Evolutionary conservation across 2,797 vertebrate genomes (phyloP).

Genomic region (Phoeniculus purpureus): DNA sequence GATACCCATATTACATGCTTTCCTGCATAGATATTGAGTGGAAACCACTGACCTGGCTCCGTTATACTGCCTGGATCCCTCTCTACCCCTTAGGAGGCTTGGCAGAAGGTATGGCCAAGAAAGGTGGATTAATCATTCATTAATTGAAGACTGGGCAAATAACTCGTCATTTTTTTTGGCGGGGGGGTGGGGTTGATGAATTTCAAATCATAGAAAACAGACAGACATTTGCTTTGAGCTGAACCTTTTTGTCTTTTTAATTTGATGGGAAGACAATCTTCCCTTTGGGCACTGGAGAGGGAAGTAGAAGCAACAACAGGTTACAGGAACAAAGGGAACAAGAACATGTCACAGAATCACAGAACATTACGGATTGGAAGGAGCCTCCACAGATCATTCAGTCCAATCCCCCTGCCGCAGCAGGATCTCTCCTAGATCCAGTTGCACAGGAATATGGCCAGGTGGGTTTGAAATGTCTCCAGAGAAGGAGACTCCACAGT

Average conservation of each 20-base stretch:
- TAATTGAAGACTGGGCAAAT: background rate
- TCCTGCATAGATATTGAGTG: slow-evolving; percentile 90
- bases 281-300: background rate
- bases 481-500: too few species aligned
- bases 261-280: background rate
- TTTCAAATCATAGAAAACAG: background rate
- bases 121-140: background rate
- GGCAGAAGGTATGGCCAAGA: slow-evolving; percentile 87
- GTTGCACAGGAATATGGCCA: too few species aligned
- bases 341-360: background rate
- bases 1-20: slow-evolving; percentile 98
- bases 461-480: too few species aligned
- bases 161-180: background rate
- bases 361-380: too few species aligned
- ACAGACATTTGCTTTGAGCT: background rate
- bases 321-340: background rate
- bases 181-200: background rate
- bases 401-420: too few species aligned
- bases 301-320: background rate
- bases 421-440: too few species aligned
- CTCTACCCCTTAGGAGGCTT: slow-evolving; percentile 90
- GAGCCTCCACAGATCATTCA: too few species aligned
- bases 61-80: slow-evolving; percentile 94
- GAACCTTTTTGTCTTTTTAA: background rate
- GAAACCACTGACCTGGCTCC: slow-evolving; percentile 94